phyloP scores from a whole-genome alignment of 2,888 invertebrate species.

The Xanthorhoe spadicearia region DNA sequence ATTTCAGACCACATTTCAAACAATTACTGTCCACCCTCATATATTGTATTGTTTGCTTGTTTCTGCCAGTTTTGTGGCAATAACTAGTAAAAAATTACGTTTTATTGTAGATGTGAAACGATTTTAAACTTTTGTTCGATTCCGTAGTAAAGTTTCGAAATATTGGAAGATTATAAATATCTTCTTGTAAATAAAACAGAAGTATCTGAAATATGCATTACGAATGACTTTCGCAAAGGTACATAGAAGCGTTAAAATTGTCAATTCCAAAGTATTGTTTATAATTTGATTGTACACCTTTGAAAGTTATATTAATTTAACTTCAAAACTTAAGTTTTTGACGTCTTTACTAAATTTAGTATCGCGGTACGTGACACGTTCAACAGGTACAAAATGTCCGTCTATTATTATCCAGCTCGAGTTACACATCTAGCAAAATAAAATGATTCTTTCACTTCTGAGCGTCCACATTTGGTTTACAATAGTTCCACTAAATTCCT shows the following conservation, averaged over 20 bases:
- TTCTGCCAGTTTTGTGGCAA: neutral
- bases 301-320: too few species aligned
- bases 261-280: too few species aligned
- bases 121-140: neutral
- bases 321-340: too few species aligned
- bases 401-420: neutral
- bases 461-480: constrained; percentile 11
- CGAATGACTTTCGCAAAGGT: too few species aligned
- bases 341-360: neutral
- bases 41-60: constrained; percentile 19
- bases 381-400: neutral
- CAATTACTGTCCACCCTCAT: constrained; percentile 17
- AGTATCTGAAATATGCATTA: too few species aligned
- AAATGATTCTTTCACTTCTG: neutral
- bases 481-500: constrained; percentile 10
- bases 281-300: too few species aligned
- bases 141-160: neutral
- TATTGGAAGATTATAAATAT: neutral
- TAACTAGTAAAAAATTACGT: neutral
- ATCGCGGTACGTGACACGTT: neutral
- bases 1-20: constrained; percentile 20
- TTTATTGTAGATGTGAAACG: neutral
- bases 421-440: neutral
- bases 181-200: too few species aligned
- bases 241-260: too few species aligned